A percentile compares a stretch with the other conserved stretches of the same genome.
Conservation (phyloP, 2,888 invertebrate genomes). For the Margaritifera margaritifera region DNA sequence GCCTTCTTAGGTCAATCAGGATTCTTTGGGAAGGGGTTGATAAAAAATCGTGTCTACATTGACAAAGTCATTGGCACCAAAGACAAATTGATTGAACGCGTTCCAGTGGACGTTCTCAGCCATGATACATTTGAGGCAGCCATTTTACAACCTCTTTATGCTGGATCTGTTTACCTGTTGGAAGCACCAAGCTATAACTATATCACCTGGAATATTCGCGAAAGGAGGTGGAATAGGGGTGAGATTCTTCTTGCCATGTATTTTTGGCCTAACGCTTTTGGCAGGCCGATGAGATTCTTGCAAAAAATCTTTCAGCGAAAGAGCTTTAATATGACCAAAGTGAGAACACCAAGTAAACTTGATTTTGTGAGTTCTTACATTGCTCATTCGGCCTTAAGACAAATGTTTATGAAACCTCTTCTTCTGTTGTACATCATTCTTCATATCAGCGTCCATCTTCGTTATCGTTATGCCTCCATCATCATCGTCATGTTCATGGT, state of each 20-base stretch:
- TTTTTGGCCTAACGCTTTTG: constrained; percentile 61
- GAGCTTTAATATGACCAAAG: constrained; percentile 54
- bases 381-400: constrained; percentile 60
- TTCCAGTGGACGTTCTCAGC: constrained; percentile 64
- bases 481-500: constrained; percentile 61
- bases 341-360: constrained; percentile 57
- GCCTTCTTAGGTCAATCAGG: constrained; percentile 58
- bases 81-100: constrained; percentile 56
- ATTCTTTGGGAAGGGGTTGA: constrained; percentile 63
- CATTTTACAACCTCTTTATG: constrained; percentile 56
- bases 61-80: constrained; percentile 58
- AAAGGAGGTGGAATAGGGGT: constrained; percentile 64
- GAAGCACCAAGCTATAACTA: constrained; percentile 64
- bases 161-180: constrained; percentile 51
- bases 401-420: constrained; percentile 66
- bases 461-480: constrained; percentile 58
- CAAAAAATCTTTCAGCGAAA: constrained; percentile 55
- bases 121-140: constrained; percentile 68
- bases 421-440: constrained; percentile 56
- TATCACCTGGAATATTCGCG: constrained; percentile 63
- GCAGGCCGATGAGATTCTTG: constrained; percentile 55
- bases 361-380: constrained; percentile 62
- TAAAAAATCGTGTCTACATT: constrained; percentile 63
- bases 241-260: constrained; percentile 62
- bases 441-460: constrained; percentile 52